Conservation (phyloP, 2,797 vertebrate species). For the Rhinella marina region DNA sequence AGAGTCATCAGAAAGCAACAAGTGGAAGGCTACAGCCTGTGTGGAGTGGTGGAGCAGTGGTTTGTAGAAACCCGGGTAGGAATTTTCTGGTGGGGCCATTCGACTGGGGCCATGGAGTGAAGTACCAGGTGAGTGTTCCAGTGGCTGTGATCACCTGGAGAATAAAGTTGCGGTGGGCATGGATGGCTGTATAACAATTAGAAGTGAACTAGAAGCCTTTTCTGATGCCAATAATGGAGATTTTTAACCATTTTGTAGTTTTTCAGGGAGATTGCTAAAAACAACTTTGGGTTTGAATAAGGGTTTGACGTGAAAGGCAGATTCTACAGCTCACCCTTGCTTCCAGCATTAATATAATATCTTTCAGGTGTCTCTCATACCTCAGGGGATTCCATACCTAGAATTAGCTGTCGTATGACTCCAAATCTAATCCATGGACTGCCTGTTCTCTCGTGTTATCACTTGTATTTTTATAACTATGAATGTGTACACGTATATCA, state of each 20-base stretch:
- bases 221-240: not conserved
- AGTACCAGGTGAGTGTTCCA: too few species aligned
- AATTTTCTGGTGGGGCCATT: too few species aligned
- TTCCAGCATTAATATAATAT: constrained; percentile 24
- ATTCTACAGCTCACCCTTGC: constrained; percentile 9
- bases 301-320: not conserved
- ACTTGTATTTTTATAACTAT: not conserved
- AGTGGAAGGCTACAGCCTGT: too few species aligned
- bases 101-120: too few species aligned
- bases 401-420: not conserved
- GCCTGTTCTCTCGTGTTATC: constrained; percentile 11
- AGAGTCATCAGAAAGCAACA: too few species aligned
- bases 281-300: not conserved
- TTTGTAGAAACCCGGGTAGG: too few species aligned
- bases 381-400: not conserved
- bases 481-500: not conserved
- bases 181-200: too few species aligned
- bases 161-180: too few species aligned
- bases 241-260: not conserved
- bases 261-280: not conserved
- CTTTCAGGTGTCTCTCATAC: constrained; percentile 18
- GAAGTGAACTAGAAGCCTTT: not conserved
- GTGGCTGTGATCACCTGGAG: too few species aligned
- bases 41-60: too few species aligned
- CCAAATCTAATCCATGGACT: not conserved